Evolutionary conservation across 1,140 invertebrate genomes (phyloP), one percentile per base, ranked within the genome.

Genomic region (Yoshiicerus persimilis): DNA sequence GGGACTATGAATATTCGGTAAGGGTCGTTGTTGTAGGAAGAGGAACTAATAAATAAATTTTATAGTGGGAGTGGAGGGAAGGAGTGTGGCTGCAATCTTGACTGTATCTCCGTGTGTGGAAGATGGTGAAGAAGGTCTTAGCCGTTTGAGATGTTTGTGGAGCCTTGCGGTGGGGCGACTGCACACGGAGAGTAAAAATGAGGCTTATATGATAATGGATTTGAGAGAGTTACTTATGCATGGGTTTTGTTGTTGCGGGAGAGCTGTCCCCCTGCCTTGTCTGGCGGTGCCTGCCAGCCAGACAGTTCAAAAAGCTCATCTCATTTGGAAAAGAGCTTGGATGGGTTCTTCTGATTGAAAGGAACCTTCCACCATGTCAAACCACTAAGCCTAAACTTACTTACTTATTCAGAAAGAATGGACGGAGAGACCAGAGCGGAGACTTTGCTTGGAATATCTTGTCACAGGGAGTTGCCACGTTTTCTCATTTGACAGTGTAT

Each of bases 241-340:
- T 56, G 47, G 47, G 47, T n/a, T 56, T 56, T 56, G 13, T 56
- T 56, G 47, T 56, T 56, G 20, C 16, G 47, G 16, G 4, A 5
- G 13, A 56, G 47, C 47, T 56, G 47, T 56, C 47, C 47, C 47
- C 41, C 13, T 47, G 41, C 41, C 41, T 13, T 2, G 39, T 13
- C 39, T 62, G 62, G 27, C 64, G 23, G 25, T 70, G 30, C 30
- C 25, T 23, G 23, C 2, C n/a, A 64, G 62, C 2, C 5, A 30
- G 25, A 4, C 25, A 27, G 66, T 38, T 36, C 30, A 36, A 36
- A 80, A 80, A 80, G 32, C 75, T 80, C 32, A 80, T 80, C 30
- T 80, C 30, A 80, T 80, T 80, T 80, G 75, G 75, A 34, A 80
- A 80, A 80, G 75, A 80, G 75, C 75, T 38, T 80, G 30, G 34